Base-by-base conservation (phyloP, 1,140 invertebrate species). In the Cyclina sinensis region DNA sequence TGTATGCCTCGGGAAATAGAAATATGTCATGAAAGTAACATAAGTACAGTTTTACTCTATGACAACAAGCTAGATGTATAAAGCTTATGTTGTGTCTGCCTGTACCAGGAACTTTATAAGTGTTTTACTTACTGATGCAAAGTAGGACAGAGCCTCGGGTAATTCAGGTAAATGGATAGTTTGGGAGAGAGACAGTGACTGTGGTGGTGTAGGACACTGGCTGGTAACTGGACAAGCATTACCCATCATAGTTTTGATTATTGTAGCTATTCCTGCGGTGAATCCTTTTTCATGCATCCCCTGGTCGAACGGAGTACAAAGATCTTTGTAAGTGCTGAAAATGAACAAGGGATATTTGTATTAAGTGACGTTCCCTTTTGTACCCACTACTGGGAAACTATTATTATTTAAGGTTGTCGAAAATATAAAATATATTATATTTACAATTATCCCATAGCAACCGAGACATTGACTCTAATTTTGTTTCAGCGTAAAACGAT, bases 51-150 rank as follows among this genome's bases (percentile, higher is more conserved):
- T 11, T 32, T 65, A 24, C 62, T 65, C 21, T 14, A 35, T 32
- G 9, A 73, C 7, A 9, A 35, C 5, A 14, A 16, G 18, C 16
- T 9, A n/a, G n/a, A n/a, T n/a, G n/a, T n/a, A n/a, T 16, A 9
- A 65, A 24, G 12, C 59, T 65, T 7, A 9, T 12, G 27, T 30
- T 65, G 59, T 9, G 27, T 30, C 7, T 9, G 9, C 11, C 59
- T 16, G 12, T 9, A 65, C 21, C 18, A 39, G 9, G 5, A 73
- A 27, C 9, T n/a, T 14, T n/a, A n/a, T n/a, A 37, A 30, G 9
- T 3, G n/a, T 4, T 48, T 43, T n/a, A 11, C 76, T 80, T 59
- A 80, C 76, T 37, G 76, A 48, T 32, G 76, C 76, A 80, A 80
- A 80, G 21, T 57, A 21, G 9, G 24, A 32, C 16, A 80, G 76